Conservation (phyloP, 2,888 invertebrate genomes). For the Dynastes grantii region DNA sequence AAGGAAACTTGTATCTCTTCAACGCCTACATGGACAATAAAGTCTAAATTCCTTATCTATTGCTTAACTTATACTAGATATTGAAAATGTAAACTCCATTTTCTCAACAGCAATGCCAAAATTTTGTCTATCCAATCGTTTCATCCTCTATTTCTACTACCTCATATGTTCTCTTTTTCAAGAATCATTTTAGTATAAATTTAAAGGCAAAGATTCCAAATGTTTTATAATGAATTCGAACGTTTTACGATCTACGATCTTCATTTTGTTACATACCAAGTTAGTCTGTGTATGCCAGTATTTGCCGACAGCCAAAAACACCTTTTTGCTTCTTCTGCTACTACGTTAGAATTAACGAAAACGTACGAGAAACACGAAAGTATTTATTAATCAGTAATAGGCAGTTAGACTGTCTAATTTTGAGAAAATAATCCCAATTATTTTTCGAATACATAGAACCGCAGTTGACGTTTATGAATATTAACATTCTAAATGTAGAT, state of each 20-base stretch:
- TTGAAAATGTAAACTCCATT: neutral
- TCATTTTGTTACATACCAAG: too few relatives aligned
- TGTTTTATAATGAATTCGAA: too few relatives aligned
- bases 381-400: too few relatives aligned
- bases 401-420: neutral
- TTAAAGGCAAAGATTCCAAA: neutral
- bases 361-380: too few relatives aligned
- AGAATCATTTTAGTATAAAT: neutral
- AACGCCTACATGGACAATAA: constrained; percentile 34
- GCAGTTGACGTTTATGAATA: too few relatives aligned
- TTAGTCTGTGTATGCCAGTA: constrained; percentile 36
- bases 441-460: too few relatives aligned
- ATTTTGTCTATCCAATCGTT: constrained; percentile 2
- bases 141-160: constrained; percentile 29
- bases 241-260: too few relatives aligned
- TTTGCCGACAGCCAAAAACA: constrained; percentile 40
- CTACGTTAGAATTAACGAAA: too few relatives aligned
- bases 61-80: neutral
- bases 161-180: constrained; percentile 27
- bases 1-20: neutral
- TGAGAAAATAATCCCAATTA: too few relatives aligned
- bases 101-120: constrained; percentile 37
- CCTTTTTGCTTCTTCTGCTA: neutral
- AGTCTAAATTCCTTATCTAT: constrained; percentile 4
- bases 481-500: too few relatives aligned